Evolutionary conservation across 2,888 invertebrate genomes (phyloP), one percentile per base, ranked within the genome.

Genomic region (Hyposoter dolosus): DNA sequence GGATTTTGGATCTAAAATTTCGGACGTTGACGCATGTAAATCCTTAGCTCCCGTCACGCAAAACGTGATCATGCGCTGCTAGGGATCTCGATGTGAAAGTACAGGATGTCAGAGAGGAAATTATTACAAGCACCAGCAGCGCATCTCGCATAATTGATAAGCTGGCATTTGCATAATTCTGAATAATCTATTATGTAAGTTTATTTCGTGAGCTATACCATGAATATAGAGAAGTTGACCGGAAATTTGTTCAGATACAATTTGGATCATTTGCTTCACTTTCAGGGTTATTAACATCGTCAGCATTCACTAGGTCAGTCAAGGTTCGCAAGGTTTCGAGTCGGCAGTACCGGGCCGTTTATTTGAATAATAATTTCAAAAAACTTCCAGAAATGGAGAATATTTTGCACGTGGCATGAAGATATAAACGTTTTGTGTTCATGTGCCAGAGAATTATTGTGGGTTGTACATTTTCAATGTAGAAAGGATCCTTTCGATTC

Each of bases 61-160:
- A 60, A 60, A 28, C 15, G 15, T 60, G 60, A 60, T 28, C 60
- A 15, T 15, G 15, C 0, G 28, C 60, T 5, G 15, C 0, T 5
- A 15, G 6, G 28, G 60, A 28, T 60, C 15, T 28, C 15, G 28
- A 12, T 23, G 28, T 60, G 60, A 60, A 60, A 10, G 5, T 60
- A 4, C 28, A 28, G 28, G 28, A 60, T 15, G 60, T 60, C 60
- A 60, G 28, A 28, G 28, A 28, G 60, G 1, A 28, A 60, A 60
- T 60, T 28, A 60, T 15, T 60, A 12, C 28, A 10, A 28, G 60
- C 60, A 9, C 40, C 40, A 28, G 60, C 28, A 53, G 19, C 9
- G 19, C 19, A 60, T 56, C 23, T 60, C 60, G 60, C 60, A 60
- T 60, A 60, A 60, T 60, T 60, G 60, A 60, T 60, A 28, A 10